Base-by-base conservation (phyloP, 2,113 vertebrate species). In the Paratilapia polleni region DNA sequence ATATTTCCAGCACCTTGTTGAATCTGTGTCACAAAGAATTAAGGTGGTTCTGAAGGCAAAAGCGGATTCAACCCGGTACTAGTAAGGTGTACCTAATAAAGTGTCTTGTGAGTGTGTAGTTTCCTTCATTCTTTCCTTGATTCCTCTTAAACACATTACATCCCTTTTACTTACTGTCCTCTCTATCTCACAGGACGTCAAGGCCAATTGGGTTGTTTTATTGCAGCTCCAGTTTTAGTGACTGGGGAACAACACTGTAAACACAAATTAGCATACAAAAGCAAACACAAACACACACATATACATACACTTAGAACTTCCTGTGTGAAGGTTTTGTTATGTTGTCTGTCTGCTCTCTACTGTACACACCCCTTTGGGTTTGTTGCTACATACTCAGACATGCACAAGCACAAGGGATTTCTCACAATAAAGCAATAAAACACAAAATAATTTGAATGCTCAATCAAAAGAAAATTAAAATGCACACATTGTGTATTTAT, bases 151-250 rank as follows among this genome's bases (percentile, higher is more conserved):
- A 77, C n/a, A 84, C 74, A 61, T 77, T 89, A 59, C n/a, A 79
- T 80, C 62, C 63, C 19, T 79, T 60, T 82, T 77, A 84, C 60
- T 83, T 89, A 77, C 88, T 88, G 86, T 82, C 81, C 81, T 58
- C 73, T 70, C 54, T 59, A 60, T 84, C 86, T 87, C 77, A 68
- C 58, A 70, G 78, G 90, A 13, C 81, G 75, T 24, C 0, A 24
- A 81, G 79, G 87, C 66, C 91, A 92, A 80, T 92, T 90, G 88
- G 80, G 84, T 83, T 89, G 81, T 90, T 90, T 88, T 89, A 89
- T 82, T 77, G 86, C 88, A 86, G 85, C 78, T 90, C 86, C 78
- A 77, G 41, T 87, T 92, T 89, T 90, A 91, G 82, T 84, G 86
- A 79, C 83, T 77, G 10, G 76, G 73, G 80, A 91, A 80, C 64